phyloP scores from a whole-genome alignment of 2,797 vertebrate species.

The Enteromius radiatus region DNA sequence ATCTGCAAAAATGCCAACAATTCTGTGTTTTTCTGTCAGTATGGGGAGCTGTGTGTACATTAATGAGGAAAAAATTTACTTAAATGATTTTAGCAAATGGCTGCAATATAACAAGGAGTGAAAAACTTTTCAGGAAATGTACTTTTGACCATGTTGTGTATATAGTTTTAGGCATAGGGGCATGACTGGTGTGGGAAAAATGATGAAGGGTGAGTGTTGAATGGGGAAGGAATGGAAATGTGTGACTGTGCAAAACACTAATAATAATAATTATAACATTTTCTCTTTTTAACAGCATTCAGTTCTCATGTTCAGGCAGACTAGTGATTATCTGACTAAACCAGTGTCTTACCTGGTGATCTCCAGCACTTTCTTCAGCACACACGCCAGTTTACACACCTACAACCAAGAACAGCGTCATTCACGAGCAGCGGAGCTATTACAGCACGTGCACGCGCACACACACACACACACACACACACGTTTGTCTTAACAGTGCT shows the following conservation, averaged over 20 bases:
- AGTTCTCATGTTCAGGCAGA: background rate
- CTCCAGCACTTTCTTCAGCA: slow-evolving; percentile 86
- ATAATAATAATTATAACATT: background rate
- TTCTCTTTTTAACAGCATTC: background rate
- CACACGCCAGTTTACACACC: slow-evolving; percentile 83
- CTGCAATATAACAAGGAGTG: too few species aligned
- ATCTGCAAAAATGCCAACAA: too few species aligned
- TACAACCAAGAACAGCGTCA: slow-evolving; percentile 54
- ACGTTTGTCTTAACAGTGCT: too few species aligned
- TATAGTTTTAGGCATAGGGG: background rate
- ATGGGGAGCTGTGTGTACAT: too few species aligned
- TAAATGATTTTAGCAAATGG: too few species aligned
- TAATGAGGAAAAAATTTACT: too few species aligned
- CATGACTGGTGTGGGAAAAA: background rate
- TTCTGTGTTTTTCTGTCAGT: too few species aligned
- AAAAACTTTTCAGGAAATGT: too few species aligned
- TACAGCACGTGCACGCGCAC: background rate
- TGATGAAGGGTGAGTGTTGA: background rate
- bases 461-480: too few species aligned
- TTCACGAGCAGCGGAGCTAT: background rate
- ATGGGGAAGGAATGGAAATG: background rate
- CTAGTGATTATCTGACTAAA: background rate
- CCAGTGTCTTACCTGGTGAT: slow-evolving; percentile 81
- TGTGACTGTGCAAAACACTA: background rate
- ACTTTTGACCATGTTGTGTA: background rate